Evolutionary conservation across 2,888 invertebrate species (phyloP), one percentile per base, ranked within the genome.

Genomic region (Cheilosia grossa): DNA sequence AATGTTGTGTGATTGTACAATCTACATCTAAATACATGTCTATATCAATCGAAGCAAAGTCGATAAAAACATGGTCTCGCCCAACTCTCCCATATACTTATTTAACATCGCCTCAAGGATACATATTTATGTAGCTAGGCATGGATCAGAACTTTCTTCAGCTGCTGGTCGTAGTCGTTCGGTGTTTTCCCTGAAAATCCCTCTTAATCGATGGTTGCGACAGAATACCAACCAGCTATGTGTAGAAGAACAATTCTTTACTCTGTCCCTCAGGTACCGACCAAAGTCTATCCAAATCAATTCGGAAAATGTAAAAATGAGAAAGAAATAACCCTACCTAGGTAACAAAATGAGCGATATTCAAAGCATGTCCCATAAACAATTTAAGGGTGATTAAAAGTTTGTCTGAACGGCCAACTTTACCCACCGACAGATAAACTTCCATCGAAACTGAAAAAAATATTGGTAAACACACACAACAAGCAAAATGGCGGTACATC

Each of bases 311-410:
- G 7, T 47, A 15, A 6, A 51, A 64, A 21, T 24, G 17, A 49
- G 47, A 53, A 37, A 59, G 59, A 21, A 27, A 59, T 30, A 42
- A 64, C 4, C n/a, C 24, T 53, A 56, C 2, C 37, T 37, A 4
- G 37, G 4, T n/a, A 30, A 47, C 37, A 74, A 44, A 51, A 69
- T 56, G 40, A 75, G 53, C 58, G 27, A 79, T 87, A 87, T 87
- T 82, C 85, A 87, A 75, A 75, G 72, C 87, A 87, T 87, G 87
- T 85, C 83, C 78, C 72, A 82, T 82, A 79, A 87, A 87, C 87
- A 87, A 82, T 87, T 87, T 75, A 75, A 54, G 74, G 82, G 82
- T 87, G 87, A 87, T 87, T 87, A 87, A 87, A 87, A 87, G 69
- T 87, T 87, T 86, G 67, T 72, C 51, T n/a, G 66, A 77, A 80